Conservation (phyloP, 2,113 vertebrate species). For the Loxodonta africana region DNA sequence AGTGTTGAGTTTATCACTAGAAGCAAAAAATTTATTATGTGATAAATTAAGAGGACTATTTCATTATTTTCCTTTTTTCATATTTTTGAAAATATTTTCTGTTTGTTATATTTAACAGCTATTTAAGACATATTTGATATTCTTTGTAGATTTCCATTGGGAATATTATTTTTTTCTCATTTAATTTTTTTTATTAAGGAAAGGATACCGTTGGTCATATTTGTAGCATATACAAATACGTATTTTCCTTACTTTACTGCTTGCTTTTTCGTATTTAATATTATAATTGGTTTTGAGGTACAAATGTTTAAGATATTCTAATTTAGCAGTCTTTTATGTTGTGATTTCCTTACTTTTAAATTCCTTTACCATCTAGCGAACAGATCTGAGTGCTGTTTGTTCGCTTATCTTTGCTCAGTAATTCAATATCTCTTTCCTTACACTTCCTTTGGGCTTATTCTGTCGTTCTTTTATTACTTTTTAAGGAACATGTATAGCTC, state of each 20-base stretch:
- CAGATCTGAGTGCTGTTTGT: not conserved
- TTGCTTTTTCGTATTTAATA: not conserved
- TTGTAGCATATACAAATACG: not conserved
- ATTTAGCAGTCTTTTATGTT: not conserved
- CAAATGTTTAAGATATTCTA: not conserved
- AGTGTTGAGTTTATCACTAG: not conserved
- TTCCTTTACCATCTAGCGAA: not conserved
- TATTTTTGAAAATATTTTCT: constrained; percentile 44
- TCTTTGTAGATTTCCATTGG: not conserved
- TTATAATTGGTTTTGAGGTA: not conserved
- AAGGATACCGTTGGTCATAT: not conserved
- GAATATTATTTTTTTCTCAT: not conserved
- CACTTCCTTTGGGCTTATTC: not conserved
- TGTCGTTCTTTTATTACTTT: not conserved
- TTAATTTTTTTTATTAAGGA: not conserved
- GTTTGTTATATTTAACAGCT: not conserved
- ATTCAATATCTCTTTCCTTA: not conserved
- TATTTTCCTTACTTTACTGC: not conserved
- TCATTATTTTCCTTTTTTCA: not conserved
- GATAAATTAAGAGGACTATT: constrained; percentile 3
- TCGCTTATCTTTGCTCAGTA: not conserved
- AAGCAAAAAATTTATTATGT: not conserved
- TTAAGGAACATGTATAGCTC: not conserved
- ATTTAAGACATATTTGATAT: not conserved
- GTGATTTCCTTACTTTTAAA: not conserved